Conservation (phyloP, 2,797 vertebrate genomes). For the Spondyliosoma cantharus region DNA sequence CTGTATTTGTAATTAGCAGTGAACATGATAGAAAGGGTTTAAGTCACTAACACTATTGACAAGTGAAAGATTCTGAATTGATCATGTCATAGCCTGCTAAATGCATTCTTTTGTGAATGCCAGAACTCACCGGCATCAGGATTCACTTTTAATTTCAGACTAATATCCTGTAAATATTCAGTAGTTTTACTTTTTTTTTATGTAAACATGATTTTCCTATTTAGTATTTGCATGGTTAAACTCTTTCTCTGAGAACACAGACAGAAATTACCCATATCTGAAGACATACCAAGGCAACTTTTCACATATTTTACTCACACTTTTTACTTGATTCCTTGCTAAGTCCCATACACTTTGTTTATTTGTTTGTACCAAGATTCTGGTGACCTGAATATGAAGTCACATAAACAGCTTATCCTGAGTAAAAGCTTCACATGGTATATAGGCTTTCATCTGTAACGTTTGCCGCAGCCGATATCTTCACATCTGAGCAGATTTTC, state of each 20-base stretch:
- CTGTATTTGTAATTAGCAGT: not conserved
- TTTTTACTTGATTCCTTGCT: not conserved
- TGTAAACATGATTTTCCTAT: not conserved
- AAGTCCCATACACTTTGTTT: not conserved
- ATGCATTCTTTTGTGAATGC: no score
- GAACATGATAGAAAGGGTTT: not conserved
- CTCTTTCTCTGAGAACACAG: no score
- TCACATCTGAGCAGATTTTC: conserved; percentile 21
- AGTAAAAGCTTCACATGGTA: not conserved
- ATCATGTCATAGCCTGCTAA: no score
- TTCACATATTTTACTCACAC: not conserved
- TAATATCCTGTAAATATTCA: not conserved
- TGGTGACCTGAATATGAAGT: conserved; percentile 27
- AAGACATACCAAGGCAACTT: not conserved
- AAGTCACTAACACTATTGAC: not conserved
- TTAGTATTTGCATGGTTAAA: not conserved
- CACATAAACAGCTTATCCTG: conserved; percentile 22
- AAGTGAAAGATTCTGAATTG: no score
- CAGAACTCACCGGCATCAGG: no score
- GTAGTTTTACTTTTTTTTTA: not conserved
- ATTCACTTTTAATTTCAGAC: not conserved
- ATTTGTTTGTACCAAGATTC: not conserved
- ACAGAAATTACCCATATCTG: no score
- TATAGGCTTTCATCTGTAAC: conserved; percentile 7
- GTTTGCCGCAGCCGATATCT: conserved; percentile 20